These are phyloP conservation scores for Sebastes alutus DNA, from an alignment of 2,797 vertebrate species.

Conservation along the genomic window DNA sequence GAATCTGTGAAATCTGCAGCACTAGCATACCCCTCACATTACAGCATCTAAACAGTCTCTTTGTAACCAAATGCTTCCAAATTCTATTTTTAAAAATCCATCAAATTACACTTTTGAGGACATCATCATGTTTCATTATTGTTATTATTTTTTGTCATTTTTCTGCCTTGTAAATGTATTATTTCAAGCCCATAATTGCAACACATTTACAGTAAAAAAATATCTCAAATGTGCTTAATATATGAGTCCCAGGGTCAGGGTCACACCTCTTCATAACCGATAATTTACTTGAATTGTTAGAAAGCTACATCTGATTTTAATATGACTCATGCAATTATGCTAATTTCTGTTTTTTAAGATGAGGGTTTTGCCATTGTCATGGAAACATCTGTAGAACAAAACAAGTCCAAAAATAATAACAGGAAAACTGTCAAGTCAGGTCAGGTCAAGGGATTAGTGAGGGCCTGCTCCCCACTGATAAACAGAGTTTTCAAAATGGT, in stretches of 20 bases:
- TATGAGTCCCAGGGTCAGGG: not conserved
- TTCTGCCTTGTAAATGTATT: not conserved
- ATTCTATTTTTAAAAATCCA: no score
- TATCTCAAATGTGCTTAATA: not conserved
- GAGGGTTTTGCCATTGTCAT: not conserved
- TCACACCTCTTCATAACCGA: not conserved
- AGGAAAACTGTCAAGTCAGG: slow-evolving; percentile 18
- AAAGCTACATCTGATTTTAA: not conserved
- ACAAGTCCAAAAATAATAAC: slow-evolving; percentile 9
- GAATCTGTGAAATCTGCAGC: not conserved
- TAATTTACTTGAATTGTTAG: not conserved
- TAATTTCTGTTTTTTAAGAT: not conserved
- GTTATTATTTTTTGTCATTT: fast-evolving
- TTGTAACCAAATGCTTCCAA: not conserved
- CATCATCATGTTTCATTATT: not conserved
- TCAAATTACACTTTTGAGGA: no score
- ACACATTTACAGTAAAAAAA: fast-evolving
- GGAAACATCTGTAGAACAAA: not conserved
- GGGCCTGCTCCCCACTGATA: slow-evolving; percentile 30
- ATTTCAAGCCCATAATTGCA: not conserved
- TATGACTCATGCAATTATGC: not conserved
- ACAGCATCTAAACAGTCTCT: not conserved
- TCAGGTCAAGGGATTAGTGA: slow-evolving; percentile 39
- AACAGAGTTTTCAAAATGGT: slow-evolving; percentile 35
- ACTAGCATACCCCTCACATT: not conserved